These are phyloP conservation scores for Philereme transversata DNA, from an alignment of 2,888 invertebrate genomes.

Conservation along the genomic window DNA sequence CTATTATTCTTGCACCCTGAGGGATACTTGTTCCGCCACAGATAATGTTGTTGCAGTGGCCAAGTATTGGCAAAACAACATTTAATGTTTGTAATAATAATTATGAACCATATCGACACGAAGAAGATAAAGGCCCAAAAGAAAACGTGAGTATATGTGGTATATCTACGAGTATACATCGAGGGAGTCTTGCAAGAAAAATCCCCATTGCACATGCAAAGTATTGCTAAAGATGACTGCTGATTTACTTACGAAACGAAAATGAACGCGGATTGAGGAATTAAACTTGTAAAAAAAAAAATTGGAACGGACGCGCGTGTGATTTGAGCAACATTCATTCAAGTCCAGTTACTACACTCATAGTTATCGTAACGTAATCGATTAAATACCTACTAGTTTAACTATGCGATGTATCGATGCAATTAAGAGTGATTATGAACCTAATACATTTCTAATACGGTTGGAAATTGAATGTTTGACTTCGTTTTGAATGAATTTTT, in stretches of 20 bases:
- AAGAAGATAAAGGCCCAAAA: no score
- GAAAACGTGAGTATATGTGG: no score
- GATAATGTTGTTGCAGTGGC: no score
- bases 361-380: slow-evolving; percentile 39
- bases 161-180: no score
- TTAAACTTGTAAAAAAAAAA: slow-evolving; percentile 25
- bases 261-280: slow-evolving; percentile 50
- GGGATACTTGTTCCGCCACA: no score
- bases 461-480: slow-evolving; percentile 5
- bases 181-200: slow-evolving; percentile 8
- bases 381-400: slow-evolving; percentile 19
- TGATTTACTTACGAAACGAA: slow-evolving; percentile 38
- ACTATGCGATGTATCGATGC: not conserved
- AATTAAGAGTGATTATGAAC: slow-evolving; percentile 1
- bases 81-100: no score
- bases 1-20: no score
- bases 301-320: slow-evolving; percentile 45
- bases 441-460: slow-evolving; percentile 1
- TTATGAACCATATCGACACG: no score
- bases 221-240: slow-evolving; percentile 31
- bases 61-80: no score
- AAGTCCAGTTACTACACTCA: slow-evolving; percentile 42
- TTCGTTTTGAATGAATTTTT: not conserved
- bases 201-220: slow-evolving; percentile 19
- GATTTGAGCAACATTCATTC: slow-evolving; percentile 50